phyloP scores from a whole-genome alignment of 2,888 invertebrate genomes.

The Synergus laeviventris region DNA sequence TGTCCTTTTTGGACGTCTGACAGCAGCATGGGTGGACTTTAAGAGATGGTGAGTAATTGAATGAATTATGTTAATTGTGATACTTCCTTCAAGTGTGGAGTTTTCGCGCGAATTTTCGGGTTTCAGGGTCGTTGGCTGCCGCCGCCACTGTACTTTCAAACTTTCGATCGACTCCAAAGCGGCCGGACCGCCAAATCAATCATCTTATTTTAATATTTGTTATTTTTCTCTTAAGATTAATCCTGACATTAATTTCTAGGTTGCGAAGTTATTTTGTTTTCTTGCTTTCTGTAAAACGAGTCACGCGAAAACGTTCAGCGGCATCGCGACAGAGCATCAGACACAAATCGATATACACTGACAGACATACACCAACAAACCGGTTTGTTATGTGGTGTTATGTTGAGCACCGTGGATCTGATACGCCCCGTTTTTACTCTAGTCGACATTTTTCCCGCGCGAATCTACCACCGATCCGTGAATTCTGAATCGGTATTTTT shows the following conservation, averaged over 20 bases:
- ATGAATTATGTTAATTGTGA: slow-evolving; percentile 34
- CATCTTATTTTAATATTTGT: slow-evolving; percentile 1
- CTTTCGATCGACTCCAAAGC: slow-evolving; percentile 53
- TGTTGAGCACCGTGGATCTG: slow-evolving; percentile 48
- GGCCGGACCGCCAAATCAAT: slow-evolving; percentile 26
- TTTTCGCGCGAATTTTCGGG: slow-evolving; percentile 68
- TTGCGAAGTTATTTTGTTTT: neutral
- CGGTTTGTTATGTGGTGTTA: neutral
- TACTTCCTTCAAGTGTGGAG: slow-evolving; percentile 44
- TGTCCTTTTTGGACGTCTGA: slow-evolving; percentile 50
- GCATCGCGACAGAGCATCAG: slow-evolving; percentile 47
- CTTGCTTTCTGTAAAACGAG: slow-evolving; percentile 28
- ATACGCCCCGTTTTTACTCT: slow-evolving; percentile 61
- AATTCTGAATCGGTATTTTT: neutral
- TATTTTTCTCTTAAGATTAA: neutral
- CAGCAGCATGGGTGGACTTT: slow-evolving; percentile 48
- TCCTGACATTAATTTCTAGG: neutral
- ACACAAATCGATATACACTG: slow-evolving; percentile 65
- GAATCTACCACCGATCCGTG: slow-evolving; percentile 50
- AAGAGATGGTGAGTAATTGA: slow-evolving; percentile 65
- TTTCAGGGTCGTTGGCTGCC: slow-evolving; percentile 57
- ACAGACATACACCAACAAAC: slow-evolving; percentile 49
- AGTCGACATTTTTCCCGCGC: slow-evolving; percentile 64
- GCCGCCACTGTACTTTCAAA: slow-evolving; percentile 59
- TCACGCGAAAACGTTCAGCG: slow-evolving; percentile 12